Base-by-base conservation (phyloP, 2,888 invertebrate genomes). In the Sclerodermus sp. region DNA sequence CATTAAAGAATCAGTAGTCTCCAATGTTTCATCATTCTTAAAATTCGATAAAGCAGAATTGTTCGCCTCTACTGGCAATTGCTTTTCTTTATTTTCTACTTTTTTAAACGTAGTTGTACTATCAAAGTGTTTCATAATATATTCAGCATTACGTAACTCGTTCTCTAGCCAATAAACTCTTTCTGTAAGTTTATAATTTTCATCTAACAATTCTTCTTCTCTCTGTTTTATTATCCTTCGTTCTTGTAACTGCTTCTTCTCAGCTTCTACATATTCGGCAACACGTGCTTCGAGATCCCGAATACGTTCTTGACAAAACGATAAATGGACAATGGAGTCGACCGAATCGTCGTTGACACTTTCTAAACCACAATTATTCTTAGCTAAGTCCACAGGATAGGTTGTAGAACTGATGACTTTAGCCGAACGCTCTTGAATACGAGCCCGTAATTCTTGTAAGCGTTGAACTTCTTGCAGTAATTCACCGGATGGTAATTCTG, bases 391-490 rank as follows among this genome's bases (percentile, higher is more conserved):
- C n/a, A n/a, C n/a, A n/a, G n/a, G n/a, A 10, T 30, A 30, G 8
- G 55, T 37, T 8, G 39, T 40, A 4, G 65, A 55, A n/a, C n/a
- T n/a, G n/a, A n/a, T n/a, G 10, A 67, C 66, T 45, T 73, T 74
- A 5, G 59, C 64, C 1, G 70, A 71, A 40, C 73, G 64, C 46
- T 74, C 73, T 46, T 74, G 74, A 41, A 74, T 71, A 34, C 70
- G 62, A 14, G 68, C 69, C 1, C 71, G 68, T 0, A 74, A 60
- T 47, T 73, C 71, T 23, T 74, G 74, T 5, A 74, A 60, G 40
- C 74, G 69, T 31, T 73, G 71, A 1, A 74, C 71, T 40, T 74
- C 74, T 45, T 74, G 74, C 2, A 74, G 58, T 3, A 74, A 61
- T 47, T 73, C 74, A 18, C 74, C 71, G 15, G 69, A 66, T 1